A percentile compares a stretch with the other conserved stretches of the same genome.
Evolutionary conservation across 2,113 vertebrate genomes (phyloP).

Genomic region (Xiphophorus couchianus): DNA sequence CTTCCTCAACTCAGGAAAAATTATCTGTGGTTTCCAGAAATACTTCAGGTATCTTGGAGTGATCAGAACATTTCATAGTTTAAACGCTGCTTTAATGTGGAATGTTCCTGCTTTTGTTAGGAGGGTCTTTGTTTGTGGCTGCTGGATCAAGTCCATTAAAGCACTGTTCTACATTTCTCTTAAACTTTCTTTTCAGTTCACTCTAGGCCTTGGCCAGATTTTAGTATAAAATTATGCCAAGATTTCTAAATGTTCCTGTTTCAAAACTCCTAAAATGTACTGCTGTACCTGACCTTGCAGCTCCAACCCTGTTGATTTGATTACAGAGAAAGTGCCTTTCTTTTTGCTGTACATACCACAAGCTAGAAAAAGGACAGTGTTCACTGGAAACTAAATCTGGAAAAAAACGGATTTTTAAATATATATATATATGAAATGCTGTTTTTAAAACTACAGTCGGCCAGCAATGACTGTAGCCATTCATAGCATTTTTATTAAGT

Average conservation of each 20-base stretch:
- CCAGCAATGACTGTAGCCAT: no score
- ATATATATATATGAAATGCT: neutral
- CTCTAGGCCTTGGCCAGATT: neutral
- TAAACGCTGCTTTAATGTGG: no score
- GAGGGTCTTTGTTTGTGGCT: no score
- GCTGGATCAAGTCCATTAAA: no score
- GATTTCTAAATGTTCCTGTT: neutral
- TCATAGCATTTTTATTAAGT: no score
- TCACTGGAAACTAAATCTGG: no score
- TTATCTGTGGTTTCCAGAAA: neutral
- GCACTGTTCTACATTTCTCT: no score
- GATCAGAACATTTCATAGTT: no score
- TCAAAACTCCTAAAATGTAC: neutral
- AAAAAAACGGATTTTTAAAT: no score
- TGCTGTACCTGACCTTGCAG: neutral
- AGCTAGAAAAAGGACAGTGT: neutral
- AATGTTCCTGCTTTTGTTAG: no score
- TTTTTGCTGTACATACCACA: no score
- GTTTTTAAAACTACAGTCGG: neutral
- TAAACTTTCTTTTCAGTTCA: neutral
- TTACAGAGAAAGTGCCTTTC: neutral
- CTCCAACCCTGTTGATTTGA: neutral
- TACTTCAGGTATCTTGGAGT: no score
- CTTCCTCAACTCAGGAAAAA: neutral
- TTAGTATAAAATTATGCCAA: neutral